Conservation (phyloP, 2,797 vertebrate genomes). For the Platyrinchus mystaceus region DNA sequence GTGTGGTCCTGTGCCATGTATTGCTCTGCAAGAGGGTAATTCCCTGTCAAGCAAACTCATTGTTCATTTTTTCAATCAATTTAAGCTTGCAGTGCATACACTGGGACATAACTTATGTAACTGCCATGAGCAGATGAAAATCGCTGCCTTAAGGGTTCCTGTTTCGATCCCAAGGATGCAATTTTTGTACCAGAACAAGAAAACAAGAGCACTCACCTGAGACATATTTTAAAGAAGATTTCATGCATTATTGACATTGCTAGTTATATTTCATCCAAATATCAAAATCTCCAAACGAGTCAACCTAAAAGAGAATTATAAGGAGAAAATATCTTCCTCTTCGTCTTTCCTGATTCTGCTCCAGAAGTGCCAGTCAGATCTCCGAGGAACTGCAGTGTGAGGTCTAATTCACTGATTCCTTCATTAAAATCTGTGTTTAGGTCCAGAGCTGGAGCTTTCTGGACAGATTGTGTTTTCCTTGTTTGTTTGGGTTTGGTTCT, state of each 20-base stretch:
- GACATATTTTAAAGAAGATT: not conserved
- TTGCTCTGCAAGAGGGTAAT: not conserved
- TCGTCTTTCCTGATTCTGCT: not conserved
- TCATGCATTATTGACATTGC: not conserved
- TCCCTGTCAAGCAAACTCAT: not conserved
- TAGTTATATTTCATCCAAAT: not conserved
- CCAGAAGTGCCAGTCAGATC: not conserved
- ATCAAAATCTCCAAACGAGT: not conserved
- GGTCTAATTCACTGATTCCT: not conserved
- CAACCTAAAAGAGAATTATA: not conserved
- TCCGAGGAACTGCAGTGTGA: not conserved
- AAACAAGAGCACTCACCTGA: not conserved
- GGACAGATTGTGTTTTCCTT: not conserved
- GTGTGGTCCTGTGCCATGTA: not conserved
- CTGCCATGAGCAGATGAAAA: not conserved
- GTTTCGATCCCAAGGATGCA: not conserved
- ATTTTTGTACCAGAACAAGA: not conserved
- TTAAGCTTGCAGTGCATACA: not conserved
- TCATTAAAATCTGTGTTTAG: not conserved
- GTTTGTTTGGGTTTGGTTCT: not conserved
- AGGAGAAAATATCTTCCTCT: not conserved
- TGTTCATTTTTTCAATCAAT: not conserved
- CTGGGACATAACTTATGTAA: not conserved
- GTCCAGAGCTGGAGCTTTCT: not conserved
- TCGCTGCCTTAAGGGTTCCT: not conserved